These are phyloP conservation scores for Lasioglossum marginatum DNA, from an alignment of 2,888 invertebrate species.

Conservation along the genomic window DNA sequence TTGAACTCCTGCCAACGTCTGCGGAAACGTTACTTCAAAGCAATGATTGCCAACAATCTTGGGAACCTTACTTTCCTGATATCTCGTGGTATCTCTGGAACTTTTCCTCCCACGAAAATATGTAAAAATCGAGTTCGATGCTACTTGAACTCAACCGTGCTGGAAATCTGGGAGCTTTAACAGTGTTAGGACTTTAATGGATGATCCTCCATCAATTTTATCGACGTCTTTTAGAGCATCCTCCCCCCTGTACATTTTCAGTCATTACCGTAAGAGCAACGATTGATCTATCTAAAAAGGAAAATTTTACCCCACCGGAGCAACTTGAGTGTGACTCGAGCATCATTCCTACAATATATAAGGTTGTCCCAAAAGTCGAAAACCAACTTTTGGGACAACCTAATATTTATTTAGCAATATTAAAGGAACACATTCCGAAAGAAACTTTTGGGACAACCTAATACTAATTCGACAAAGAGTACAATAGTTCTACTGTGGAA, in stretches of 20 bases:
- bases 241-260: not conserved
- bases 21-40: not conserved
- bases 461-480: too few relatives aligned
- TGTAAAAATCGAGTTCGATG: slow-evolving; percentile 1
- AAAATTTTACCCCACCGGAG: not conserved
- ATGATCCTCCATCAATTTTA: slow-evolving; percentile 4
- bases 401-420: too few relatives aligned
- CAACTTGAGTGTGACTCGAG: not conserved
- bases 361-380: too few relatives aligned
- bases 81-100: not conserved
- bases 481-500: not conserved
- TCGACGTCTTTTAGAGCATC: not conserved
- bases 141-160: not conserved
- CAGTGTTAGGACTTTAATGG: not conserved
- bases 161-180: not conserved
- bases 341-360: not conserved
- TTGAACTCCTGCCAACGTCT: slow-evolving; percentile 9
- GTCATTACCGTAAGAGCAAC: not conserved
- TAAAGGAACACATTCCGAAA: too few relatives aligned
- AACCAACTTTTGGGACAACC: too few relatives aligned
- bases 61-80: not conserved
- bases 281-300: not conserved
- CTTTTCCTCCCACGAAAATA: not conserved
- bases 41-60: slow-evolving; percentile 11
- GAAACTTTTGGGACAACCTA: too few relatives aligned